phyloP scores from a whole-genome alignment of 2,797 vertebrate species.

The Choloepus didactylus region DNA sequence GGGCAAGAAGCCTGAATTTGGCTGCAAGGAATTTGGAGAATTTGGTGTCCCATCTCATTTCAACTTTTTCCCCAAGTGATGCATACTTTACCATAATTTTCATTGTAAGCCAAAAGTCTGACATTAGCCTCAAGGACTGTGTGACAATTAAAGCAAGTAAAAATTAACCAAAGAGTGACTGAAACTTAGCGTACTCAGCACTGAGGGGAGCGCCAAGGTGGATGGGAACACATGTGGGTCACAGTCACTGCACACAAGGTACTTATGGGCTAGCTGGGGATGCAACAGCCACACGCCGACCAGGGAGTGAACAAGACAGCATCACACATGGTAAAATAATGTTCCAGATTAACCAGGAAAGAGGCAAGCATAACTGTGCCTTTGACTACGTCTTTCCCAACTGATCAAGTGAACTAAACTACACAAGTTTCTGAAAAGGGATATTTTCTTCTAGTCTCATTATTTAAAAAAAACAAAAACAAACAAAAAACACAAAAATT shows the following conservation, averaged over 20 bases:
- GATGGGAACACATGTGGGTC: conserved; percentile 73
- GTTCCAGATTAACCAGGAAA: conserved; percentile 42
- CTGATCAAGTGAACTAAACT: conserved; percentile 35
- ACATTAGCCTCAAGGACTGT: conserved; percentile 78
- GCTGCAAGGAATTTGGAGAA: conserved; percentile 55
- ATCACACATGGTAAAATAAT: conserved; percentile 40
- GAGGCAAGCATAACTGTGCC: conserved; percentile 58
- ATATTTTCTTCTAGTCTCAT: conserved; percentile 52
- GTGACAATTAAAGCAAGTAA: conserved; percentile 62
- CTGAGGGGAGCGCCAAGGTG: conserved; percentile 67
- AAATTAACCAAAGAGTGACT: conserved; percentile 60
- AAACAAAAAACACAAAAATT: conserved; percentile 49
- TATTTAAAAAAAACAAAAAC: neutral
- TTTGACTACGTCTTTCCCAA: conserved; percentile 56
- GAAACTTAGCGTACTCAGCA: conserved; percentile 73
- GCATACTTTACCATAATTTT: conserved; percentile 64
- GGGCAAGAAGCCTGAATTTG: conserved; percentile 49
- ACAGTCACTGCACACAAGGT: conserved; percentile 72
- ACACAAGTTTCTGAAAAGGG: conserved; percentile 42
- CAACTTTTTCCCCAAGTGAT: conserved; percentile 36
- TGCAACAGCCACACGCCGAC: conserved; percentile 80
- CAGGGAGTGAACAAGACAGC: conserved; percentile 85
- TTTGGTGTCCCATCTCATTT: conserved; percentile 41
- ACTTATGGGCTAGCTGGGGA: conserved; percentile 75
- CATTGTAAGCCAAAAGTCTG: conserved; percentile 70